Evolutionary conservation across 2,888 invertebrate species (phyloP), one percentile per base, ranked within the genome.

Genomic region (Tetragnatha montana): DNA sequence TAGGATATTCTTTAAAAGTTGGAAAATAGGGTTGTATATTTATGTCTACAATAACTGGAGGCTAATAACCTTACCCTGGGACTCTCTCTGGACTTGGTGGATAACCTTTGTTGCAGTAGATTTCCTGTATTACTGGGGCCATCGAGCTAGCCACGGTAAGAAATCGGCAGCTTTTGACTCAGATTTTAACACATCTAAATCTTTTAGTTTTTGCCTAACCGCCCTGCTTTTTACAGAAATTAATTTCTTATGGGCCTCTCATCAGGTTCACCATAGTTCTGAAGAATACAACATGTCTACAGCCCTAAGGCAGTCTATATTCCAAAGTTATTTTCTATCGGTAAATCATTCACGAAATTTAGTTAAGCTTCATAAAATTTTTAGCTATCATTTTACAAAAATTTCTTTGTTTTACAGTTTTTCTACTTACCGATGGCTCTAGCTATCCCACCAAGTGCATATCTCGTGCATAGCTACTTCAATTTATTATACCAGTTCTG

Each of bases 401-500:
- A 60, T 4, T 10, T 7, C 10, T 17, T 19, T 68, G 3, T 49
- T 49, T 89, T 91, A 19, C 87, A 92, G 92, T 84, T 93, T 6
- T 93, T 93, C 91, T 93, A 93, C 81, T 88, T 93, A 19, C 92
- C 93, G 0, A 93, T 97, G 92, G 96, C 97, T 0, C 92, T 97
- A 81, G 74, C 69, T 10, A 95, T 97, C 75, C 97, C 97, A 0
- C 97, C 97, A 0, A 95, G 96, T 0, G 96, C 93, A 35, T 96
- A 97, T 93, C 94, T 97, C 91, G 96, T 96, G 91, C 98, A 98
- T 93, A 96, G 96, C 92, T 97, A 98, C 93, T 96, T 98, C 93
- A 98, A 97, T 93, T 95, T 97, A 91, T 95, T 98, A 51, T 98
- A 97, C 94, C 98, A 98, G 95, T 97, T 98, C 93, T 98, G 98